Conservation (phyloP, 2,113 vertebrate genomes). For the Orientallactaga bullata region DNA sequence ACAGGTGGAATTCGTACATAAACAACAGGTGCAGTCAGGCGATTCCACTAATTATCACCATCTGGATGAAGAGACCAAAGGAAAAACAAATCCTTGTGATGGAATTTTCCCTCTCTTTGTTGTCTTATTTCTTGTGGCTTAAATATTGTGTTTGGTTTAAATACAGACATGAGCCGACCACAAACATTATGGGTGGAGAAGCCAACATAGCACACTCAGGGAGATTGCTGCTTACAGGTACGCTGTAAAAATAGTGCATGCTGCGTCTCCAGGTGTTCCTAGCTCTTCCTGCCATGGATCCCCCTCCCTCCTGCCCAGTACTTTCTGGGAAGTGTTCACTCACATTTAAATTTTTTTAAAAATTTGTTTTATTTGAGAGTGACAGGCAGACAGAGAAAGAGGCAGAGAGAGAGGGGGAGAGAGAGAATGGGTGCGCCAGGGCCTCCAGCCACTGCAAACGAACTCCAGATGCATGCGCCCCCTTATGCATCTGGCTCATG, state of each 20-base stretch:
- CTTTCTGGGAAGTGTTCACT: neutral
- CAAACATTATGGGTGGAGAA: conserved; percentile 79
- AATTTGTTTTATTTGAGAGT: no score
- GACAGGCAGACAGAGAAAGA: no score
- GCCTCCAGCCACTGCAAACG: no score
- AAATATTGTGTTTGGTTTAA: conserved; percentile 82
- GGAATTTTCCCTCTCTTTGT: conserved; percentile 73
- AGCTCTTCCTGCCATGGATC: neutral
- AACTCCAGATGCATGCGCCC: no score
- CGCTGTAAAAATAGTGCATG: conserved; percentile 42
- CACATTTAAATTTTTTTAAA: no score
- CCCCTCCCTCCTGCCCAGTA: neutral
- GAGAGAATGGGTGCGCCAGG: no score
- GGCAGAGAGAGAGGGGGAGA: no score
- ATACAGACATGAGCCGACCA: conserved; percentile 76
- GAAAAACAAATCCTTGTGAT: neutral
- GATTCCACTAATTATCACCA: conserved; percentile 77
- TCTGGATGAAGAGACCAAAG: conserved; percentile 73
- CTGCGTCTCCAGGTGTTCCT: conserved; percentile 44
- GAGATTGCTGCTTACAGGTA: conserved; percentile 60
- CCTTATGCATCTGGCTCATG: no score
- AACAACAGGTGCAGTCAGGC: conserved; percentile 77
- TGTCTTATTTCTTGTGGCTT: conserved; percentile 78
- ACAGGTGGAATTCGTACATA: conserved; percentile 44
- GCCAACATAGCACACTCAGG: conserved; percentile 63